Evolutionary conservation across 2,797 vertebrate genomes (phyloP).

Genomic region (Cirrhinus molitorella): DNA sequence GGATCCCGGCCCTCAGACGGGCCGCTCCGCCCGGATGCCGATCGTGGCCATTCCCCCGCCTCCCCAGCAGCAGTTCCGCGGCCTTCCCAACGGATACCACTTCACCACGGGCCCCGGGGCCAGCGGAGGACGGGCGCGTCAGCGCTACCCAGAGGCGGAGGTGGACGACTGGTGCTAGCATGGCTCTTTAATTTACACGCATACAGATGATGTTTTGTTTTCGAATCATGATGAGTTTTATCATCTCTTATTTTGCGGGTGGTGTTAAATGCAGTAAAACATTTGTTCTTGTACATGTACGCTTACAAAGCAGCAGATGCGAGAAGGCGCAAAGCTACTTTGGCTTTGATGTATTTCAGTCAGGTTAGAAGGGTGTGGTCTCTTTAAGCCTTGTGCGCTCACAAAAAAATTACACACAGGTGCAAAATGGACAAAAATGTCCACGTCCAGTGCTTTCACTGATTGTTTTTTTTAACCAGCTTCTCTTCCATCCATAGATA

Average conservation of each 20-base stretch:
- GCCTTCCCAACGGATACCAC: conserved; percentile 91
- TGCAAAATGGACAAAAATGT: too few relatives aligned
- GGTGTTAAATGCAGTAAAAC: conserved; percentile 71
- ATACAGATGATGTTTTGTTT: conserved; percentile 60
- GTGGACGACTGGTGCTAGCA: conserved; percentile 97
- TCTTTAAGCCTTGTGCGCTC: too few relatives aligned
- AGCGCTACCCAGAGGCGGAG: conserved; percentile 87
- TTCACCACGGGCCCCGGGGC: conserved; percentile 83
- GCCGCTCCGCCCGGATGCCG: conserved; percentile 82
- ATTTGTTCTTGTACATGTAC: conserved; percentile 59
- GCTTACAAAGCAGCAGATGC: conserved; percentile 14
- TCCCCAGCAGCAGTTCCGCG: conserved; percentile 82
- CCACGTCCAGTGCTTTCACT: too few relatives aligned
- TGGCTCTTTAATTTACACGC: conserved; percentile 73
- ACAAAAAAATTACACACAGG: too few relatives aligned
- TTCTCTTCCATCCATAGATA: too few relatives aligned
- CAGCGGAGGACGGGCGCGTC: conserved; percentile 71
- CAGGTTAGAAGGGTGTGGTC: not conserved
- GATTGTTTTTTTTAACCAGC: too few relatives aligned
- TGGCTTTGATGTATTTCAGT: conserved; percentile 35
- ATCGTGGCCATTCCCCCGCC: conserved; percentile 84
- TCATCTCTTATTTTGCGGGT: conserved; percentile 83
- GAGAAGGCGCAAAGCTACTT: not conserved
- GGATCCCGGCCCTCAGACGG: conserved; percentile 80
- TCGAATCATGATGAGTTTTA: conserved; percentile 91